phyloP scores from a whole-genome alignment of 2,797 vertebrate genomes.

The Poecilia wingei region DNA sequence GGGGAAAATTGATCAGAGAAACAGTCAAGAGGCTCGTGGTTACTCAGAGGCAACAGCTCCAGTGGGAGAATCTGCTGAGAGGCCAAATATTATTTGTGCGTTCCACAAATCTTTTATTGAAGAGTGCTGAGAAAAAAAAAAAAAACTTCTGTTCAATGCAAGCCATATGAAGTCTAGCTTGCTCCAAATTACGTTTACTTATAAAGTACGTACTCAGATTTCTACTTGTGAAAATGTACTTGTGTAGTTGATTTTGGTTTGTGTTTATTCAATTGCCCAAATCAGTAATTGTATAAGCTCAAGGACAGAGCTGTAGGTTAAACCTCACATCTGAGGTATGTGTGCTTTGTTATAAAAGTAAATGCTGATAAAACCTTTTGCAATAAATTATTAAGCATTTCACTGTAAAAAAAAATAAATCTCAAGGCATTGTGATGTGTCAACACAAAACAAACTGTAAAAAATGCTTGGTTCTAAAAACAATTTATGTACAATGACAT shows the following conservation, averaged over 20 bases:
- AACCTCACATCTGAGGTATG: neutral
- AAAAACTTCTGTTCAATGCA: neutral
- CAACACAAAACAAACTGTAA: neutral
- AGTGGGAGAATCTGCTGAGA: neutral
- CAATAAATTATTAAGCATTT: neutral
- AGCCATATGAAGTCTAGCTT: neutral
- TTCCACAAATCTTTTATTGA: too few species aligned
- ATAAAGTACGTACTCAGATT: neutral
- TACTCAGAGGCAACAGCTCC: neutral
- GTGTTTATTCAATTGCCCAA: neutral
- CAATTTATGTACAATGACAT: neutral
- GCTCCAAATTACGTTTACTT: neutral
- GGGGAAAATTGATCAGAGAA: neutral
- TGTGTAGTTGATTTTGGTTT: neutral
- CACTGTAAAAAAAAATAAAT: neutral
- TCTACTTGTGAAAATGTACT: neutral
- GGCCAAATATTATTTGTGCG: too few species aligned
- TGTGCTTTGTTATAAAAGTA: neutral
- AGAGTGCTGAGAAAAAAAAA: neutral
- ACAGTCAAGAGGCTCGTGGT: neutral
- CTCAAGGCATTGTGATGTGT: neutral
- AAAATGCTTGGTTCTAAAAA: neutral
- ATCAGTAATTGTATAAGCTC: neutral
- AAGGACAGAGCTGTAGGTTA: neutral
- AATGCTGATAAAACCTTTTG: neutral